phyloP scores from a whole-genome alignment of 2,888 invertebrate genomes.

The Temnothorax ravouxi region DNA sequence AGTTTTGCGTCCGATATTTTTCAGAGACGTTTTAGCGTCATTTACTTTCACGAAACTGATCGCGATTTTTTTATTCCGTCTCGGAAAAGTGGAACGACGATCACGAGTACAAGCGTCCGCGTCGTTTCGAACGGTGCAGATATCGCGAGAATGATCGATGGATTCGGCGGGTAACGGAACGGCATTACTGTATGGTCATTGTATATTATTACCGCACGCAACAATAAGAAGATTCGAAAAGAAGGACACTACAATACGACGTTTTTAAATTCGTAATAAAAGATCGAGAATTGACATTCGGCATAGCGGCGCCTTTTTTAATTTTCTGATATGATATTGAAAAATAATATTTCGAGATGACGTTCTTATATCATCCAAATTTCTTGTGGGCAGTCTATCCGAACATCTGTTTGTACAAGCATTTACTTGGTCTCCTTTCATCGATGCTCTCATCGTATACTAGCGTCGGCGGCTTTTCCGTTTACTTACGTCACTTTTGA shows the following conservation, averaged over 20 bases:
- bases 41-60: conserved; percentile 41
- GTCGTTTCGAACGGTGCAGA: conserved; percentile 6
- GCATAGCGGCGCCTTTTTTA: background rate
- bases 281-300: background rate
- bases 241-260: background rate
- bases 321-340: background rate
- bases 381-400: background rate
- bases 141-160: conserved; percentile 46
- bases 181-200: background rate
- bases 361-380: background rate
- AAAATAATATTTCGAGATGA: background rate
- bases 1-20: background rate
- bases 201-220: conserved; percentile 13
- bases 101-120: background rate
- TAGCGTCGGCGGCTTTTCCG: background rate
- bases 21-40: too few species aligned
- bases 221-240: conserved; percentile 22
- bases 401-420: background rate
- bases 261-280: background rate
- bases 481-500: conserved; percentile 20
- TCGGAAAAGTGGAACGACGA: conserved; percentile 28
- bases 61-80: conserved; percentile 14
- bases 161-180: conserved; percentile 69
- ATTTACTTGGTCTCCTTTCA: background rate
- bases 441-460: conserved; percentile 31